Evolutionary conservation across 2,113 vertebrate genomes (phyloP).

Genomic region (Sarotherodon lohbergeri): DNA sequence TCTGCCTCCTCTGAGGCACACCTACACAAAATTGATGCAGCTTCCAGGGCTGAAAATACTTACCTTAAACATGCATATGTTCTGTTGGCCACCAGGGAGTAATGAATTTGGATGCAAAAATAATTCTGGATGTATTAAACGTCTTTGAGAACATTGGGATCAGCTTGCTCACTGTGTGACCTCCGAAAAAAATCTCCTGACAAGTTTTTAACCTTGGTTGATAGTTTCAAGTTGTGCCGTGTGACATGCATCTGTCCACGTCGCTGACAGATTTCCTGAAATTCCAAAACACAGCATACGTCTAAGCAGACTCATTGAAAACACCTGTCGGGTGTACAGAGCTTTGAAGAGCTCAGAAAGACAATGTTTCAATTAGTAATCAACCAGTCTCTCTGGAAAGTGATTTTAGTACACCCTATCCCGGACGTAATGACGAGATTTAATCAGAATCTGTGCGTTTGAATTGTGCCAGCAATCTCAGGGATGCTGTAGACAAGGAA

Average conservation of each 20-base stretch:
- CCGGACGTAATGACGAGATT: not conserved
- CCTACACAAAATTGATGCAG: not conserved
- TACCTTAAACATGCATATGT: not conserved
- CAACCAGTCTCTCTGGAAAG: not conserved
- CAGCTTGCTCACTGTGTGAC: not conserved
- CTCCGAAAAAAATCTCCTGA: not conserved
- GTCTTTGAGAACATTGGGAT: not conserved
- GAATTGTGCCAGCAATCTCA: not conserved
- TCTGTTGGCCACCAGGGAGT: fast-evolving
- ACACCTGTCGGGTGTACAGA: not conserved
- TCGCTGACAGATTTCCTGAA: not conserved
- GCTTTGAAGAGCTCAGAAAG: not conserved
- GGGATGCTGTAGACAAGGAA: not conserved
- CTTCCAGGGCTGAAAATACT: not conserved
- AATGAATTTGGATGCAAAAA: not conserved
- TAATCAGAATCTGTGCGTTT: not conserved
- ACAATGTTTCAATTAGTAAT: not conserved
- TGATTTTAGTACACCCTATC: not conserved
- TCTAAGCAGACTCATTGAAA: not conserved
- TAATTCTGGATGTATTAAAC: not conserved
- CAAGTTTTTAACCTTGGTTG: not conserved
- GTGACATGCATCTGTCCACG: not conserved
- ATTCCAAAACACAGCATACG: not conserved
- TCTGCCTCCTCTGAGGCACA: not conserved
- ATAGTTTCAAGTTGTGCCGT: not conserved